Evolutionary conservation across 2,888 invertebrate species (phyloP).

Genomic region (Drosophila prostipennis): DNA sequence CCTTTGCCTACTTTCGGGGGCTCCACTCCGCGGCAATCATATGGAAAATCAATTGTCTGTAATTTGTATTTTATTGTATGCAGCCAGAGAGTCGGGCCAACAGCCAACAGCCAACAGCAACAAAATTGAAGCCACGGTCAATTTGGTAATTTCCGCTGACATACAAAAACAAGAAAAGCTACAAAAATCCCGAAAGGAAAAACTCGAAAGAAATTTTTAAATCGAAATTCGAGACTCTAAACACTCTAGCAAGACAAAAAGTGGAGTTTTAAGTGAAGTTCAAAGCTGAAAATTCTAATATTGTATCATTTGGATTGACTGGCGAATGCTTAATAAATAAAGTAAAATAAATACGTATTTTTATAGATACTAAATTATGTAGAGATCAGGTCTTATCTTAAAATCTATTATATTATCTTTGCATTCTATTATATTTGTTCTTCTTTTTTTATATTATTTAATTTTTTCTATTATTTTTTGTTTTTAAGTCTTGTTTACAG

Average conservation of each 20-base stretch:
- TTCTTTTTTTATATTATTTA: no score
- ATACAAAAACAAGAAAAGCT: slow-evolving; percentile 44
- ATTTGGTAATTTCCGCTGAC: slow-evolving; percentile 74
- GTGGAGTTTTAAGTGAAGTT: no score
- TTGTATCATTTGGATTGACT: no score
- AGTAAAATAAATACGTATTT: no score
- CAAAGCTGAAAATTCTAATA: no score
- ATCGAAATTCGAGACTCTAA: background rate
- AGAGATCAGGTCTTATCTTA: no score
- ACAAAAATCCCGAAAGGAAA: slow-evolving; percentile 3
- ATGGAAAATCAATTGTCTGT: slow-evolving; percentile 75
- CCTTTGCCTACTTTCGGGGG: slow-evolving; percentile 70
- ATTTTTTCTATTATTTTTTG: no score
- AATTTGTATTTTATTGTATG: slow-evolving; percentile 73
- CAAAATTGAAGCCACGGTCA: slow-evolving; percentile 77
- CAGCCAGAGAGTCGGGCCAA: slow-evolving; percentile 23
- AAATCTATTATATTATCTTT: no score
- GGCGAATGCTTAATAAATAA: no score
- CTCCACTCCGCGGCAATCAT: slow-evolving; percentile 58
- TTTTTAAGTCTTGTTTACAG: no score
- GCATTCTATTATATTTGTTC: no score
- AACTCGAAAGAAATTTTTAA: background rate
- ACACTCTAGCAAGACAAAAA: slow-evolving; percentile 3
- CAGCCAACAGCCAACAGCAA: slow-evolving; percentile 23
- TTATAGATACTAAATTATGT: no score